Percentiles rank a stretch among this genome's conserved stretches.
These are phyloP conservation scores for Monochamus saltuarius DNA, from an alignment of 1,140 invertebrate species.

Conservation along the genomic window DNA sequence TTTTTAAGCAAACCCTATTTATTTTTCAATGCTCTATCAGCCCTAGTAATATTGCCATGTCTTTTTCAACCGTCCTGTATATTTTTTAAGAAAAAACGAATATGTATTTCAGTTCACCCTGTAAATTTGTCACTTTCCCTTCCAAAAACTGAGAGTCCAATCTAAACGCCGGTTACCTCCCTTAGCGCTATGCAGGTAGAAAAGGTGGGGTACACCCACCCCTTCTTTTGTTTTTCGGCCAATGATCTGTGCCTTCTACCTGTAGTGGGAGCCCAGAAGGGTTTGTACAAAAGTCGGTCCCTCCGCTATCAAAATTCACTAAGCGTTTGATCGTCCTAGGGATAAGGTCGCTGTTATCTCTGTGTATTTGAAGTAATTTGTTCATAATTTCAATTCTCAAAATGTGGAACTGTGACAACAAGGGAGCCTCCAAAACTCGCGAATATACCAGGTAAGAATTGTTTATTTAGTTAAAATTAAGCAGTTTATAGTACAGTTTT, in stretches of 20 bases:
- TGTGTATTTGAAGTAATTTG: slow-evolving; percentile 20
- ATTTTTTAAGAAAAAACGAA: too few relatives aligned
- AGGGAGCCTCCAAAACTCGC: slow-evolving; percentile 32
- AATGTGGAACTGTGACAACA: slow-evolving; percentile 36
- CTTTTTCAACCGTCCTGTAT: too few relatives aligned
- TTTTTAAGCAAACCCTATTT: too few relatives aligned
- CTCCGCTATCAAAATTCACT: slow-evolving; percentile 27
- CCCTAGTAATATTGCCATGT: too few relatives aligned
- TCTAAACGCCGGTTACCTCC: slow-evolving; percentile 11
- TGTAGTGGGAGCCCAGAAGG: slow-evolving; percentile 35
- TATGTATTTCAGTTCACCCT: too few relatives aligned
- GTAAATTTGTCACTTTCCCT: too few relatives aligned
- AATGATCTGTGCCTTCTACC: too few relatives aligned
- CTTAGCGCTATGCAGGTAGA: slow-evolving; percentile 31
- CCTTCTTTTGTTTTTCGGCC: too few relatives aligned
- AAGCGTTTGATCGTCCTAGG: slow-evolving; percentile 17
- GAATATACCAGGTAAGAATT: slow-evolving; percentile 34
- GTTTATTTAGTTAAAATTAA: slow-evolving; percentile 2
- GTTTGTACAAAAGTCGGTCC: slow-evolving; percentile 27
- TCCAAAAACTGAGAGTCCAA: not conserved
- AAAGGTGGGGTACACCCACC: slow-evolving; percentile 34
- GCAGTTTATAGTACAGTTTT: too few relatives aligned
- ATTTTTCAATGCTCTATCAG: too few relatives aligned
- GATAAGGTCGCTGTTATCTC: slow-evolving; percentile 16
- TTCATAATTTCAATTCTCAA: slow-evolving; percentile 6